A percentile compares a stretch with the other conserved stretches of the same genome.
Evolutionary conservation across 2,888 invertebrate species (phyloP).

Genomic region (Rhingia rostrata): DNA sequence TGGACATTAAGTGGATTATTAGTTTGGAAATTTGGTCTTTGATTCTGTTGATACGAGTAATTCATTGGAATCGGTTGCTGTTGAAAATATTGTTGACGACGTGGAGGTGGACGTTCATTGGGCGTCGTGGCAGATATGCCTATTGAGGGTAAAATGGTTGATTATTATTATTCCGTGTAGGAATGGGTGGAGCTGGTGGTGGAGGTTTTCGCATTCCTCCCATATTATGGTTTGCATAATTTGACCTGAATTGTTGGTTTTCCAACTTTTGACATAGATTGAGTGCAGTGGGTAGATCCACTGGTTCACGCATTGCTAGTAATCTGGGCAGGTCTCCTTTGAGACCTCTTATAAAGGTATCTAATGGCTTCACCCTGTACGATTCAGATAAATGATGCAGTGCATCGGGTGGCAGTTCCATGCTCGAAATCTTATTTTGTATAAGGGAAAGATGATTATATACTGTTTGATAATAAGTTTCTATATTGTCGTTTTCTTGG

Average conservation of each 20-base stretch:
- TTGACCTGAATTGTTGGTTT: constrained; percentile 23
- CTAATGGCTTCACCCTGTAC: constrained; percentile 72
- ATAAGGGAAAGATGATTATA: constrained; percentile 70
- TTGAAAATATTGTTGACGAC: constrained; percentile 6
- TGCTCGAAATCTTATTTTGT: constrained; percentile 68
- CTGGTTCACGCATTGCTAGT: constrained; percentile 50
- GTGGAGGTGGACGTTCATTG: constrained; percentile 1
- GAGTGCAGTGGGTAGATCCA: constrained; percentile 61
- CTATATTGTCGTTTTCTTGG: constrained; percentile 14
- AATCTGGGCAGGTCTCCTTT: constrained; percentile 49
- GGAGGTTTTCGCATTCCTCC: neutral
- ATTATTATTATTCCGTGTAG: neutral
- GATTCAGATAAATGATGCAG: constrained; percentile 55
- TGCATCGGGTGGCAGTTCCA: constrained; percentile 67
- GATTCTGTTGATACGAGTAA: neutral
- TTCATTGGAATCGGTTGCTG: constrained; percentile 2
- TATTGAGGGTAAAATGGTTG: neutral
- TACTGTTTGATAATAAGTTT: constrained; percentile 70
- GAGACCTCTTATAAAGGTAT: constrained; percentile 72
- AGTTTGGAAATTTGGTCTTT: neutral
- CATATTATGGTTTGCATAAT: constrained; percentile 8
- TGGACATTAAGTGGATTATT: neutral
- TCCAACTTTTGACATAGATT: constrained; percentile 59
- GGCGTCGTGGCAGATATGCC: constrained; percentile 1
- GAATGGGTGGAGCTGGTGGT: neutral